Evolutionary conservation across 2,888 invertebrate genomes (phyloP).

Genomic region (Stenurella melanura): DNA sequence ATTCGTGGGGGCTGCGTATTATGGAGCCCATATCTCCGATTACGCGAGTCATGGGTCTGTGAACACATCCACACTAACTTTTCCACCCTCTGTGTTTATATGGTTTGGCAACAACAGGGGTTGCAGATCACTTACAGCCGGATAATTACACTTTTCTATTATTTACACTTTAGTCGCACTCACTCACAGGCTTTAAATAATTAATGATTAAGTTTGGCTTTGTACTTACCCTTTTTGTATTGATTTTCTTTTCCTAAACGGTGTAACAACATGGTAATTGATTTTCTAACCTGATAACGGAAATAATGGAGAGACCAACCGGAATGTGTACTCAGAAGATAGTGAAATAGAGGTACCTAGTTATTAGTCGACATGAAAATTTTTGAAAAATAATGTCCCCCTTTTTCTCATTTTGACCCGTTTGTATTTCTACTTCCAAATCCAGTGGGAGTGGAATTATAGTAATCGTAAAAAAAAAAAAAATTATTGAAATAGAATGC

Average conservation of each 20-base stretch:
- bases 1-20: conserved; percentile 59
- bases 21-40: conserved; percentile 64
- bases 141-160: conserved; percentile 70
- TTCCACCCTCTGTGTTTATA: conserved; percentile 62
- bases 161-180: conserved; percentile 65
- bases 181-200: conserved; percentile 61
- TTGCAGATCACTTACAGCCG: conserved; percentile 67
- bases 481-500: no score
- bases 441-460: no score
- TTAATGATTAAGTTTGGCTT: conserved; percentile 61
- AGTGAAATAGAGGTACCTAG: no score
- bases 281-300: no score
- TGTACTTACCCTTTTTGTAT: conserved; percentile 50
- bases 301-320: no score
- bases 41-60: conserved; percentile 70
- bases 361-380: no score
- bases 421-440: no score
- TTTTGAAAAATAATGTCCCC: no score
- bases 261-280: no score
- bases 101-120: conserved; percentile 63
- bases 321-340: no score
- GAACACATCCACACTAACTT: conserved; percentile 59
- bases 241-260: not conserved
- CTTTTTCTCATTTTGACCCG: no score
- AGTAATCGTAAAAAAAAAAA: no score